Base-by-base conservation (phyloP, 2,797 vertebrate genomes). In the Neomorphus geoffroyi region DNA sequence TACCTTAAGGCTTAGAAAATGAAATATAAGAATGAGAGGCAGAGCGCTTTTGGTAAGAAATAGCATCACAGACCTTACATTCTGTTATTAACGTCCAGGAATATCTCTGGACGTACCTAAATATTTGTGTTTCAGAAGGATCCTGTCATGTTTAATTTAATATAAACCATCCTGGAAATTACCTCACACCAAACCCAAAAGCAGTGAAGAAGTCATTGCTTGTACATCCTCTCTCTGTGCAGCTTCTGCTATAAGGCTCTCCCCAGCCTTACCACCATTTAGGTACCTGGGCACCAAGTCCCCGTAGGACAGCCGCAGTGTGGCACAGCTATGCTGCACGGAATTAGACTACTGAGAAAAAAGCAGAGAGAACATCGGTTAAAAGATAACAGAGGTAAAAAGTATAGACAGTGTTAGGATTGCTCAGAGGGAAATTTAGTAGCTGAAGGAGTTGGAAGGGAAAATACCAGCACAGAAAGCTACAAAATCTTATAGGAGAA, bases 221-320 rank as follows among this genome's bases (percentile, higher is more conserved):
- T 54, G 26, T 30, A 58, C 7, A 14, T 2, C 4, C 5, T 10
- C 2, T 18, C 41, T 41, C 30, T 28, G 17, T 1, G 0, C 6
- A 72, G 16, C 8, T 9, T 82, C 56, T 74, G 43, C 28, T 26
- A 10, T 43, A 53, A 57, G 8, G 37, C 16, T 85, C 35, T 67
- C 27, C 10, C 1, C 33, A 62, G 30, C 16, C 37, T 7, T 14
- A 66, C 15, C 51, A 41, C 1, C 14, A 32, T 78, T 45, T 50
- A 60, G 69, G 24, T 32, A 60, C 13, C 13, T 43, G 39, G 18
- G 23, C 4, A 74, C 10, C 7, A 64, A 45, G 21, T 27, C 4
- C 30, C 6, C 39, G 32, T 15, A 39, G 13, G n/a, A 33, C 28
- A 77, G 58, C 15, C 46, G 15, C 32, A 13, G 13, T 16, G 32